A percentile compares a stretch with the other conserved stretches of the same genome.
Conservation (phyloP, 2,888 invertebrate species). For the Leucozona laternaria region DNA sequence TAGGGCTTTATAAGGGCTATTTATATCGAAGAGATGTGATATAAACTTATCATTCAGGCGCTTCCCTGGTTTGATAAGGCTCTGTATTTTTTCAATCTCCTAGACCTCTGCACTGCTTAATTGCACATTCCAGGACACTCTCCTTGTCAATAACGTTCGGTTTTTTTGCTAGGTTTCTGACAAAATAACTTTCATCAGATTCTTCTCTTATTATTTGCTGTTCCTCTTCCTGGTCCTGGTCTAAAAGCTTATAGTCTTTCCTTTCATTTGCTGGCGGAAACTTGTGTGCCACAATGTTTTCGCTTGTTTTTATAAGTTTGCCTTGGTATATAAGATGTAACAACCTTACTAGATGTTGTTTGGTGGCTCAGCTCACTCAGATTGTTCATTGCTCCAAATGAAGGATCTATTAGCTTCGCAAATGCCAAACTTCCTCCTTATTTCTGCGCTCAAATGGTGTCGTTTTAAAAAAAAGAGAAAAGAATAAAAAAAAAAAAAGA, state of each 20-base stretch:
- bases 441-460: not conserved
- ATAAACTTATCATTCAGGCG: not conserved
- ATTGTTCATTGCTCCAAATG: slow-evolving; percentile 25
- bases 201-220: slow-evolving; percentile 26
- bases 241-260: not conserved
- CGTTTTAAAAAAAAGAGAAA: slow-evolving; percentile 35
- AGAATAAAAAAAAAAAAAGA: slow-evolving; percentile 39
- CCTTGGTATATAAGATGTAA: not conserved
- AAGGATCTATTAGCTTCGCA: slow-evolving; percentile 57
- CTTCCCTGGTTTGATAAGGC: fast-evolving
- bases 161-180: slow-evolving; percentile 41
- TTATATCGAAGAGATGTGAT: too few species aligned
- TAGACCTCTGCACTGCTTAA: slow-evolving; percentile 34
- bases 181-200: slow-evolving; percentile 64
- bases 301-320: slow-evolving; percentile 5
- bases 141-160: slow-evolving; percentile 50
- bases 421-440: slow-evolving; percentile 37
- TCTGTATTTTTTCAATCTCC: not conserved
- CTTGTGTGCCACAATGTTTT: slow-evolving; percentile 15
- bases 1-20: too few species aligned
- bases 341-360: not conserved
- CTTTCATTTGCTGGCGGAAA: not conserved
- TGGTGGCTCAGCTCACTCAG: not conserved
- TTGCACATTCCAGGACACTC: slow-evolving; percentile 54
- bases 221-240: slow-evolving; percentile 12